phyloP scores from a whole-genome alignment of 2,797 vertebrate species.

The Streptopelia turtur region DNA sequence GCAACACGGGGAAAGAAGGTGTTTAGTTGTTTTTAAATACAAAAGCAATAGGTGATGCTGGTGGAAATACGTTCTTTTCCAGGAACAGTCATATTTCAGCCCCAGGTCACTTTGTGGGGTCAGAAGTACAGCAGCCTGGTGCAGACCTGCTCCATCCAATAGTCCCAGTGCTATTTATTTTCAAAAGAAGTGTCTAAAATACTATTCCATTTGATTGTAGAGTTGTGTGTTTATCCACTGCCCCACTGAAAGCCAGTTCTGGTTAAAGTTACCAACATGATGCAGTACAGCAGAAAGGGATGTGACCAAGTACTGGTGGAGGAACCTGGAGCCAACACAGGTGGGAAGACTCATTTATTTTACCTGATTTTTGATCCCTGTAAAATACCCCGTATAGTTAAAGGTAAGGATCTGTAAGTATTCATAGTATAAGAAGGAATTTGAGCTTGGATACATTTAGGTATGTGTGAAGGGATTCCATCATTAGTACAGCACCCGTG shows the following conservation, averaged over 20 bases:
- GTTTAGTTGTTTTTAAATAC: neutral
- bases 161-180: neutral
- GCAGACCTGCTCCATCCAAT: fast-evolving
- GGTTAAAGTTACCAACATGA: fast-evolving
- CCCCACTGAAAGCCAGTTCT: neutral
- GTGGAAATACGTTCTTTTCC: fast-evolving
- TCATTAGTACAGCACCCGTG: fast-evolving
- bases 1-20: neutral
- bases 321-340: neutral
- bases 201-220: neutral
- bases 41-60: neutral
- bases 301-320: neutral
- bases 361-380: neutral
- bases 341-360: too few species aligned
- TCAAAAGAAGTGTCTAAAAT: too few species aligned
- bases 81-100: fast-evolving
- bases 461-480: too few species aligned
- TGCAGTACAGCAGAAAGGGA: neutral
- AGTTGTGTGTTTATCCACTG: neutral
- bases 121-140: fast-evolving
- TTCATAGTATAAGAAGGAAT: too few species aligned
- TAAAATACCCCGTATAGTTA: fast-evolving
- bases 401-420: neutral
- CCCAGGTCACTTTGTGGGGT: neutral
- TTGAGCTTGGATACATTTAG: fast-evolving